Percentiles rank a stretch among this genome's conserved stretches.
Conservation (phyloP, 1,140 invertebrate species). For the Cydia strobilella region DNA sequence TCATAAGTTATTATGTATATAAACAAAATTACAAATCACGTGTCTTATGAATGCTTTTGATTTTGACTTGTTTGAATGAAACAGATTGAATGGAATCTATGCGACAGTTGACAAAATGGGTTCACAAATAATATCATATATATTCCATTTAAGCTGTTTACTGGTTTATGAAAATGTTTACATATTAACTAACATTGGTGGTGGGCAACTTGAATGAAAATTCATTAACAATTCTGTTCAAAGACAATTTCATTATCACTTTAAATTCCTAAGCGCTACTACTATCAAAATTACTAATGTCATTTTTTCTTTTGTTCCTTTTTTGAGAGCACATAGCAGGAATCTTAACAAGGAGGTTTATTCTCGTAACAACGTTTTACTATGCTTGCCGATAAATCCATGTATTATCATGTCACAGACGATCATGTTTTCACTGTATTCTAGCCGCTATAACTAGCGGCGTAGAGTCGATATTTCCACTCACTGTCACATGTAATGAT, state of each 20-base stretch:
- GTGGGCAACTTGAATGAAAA: slow-evolving; percentile 48
- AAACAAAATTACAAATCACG: background rate
- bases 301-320: slow-evolving; percentile 76
- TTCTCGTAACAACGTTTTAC: slow-evolving; percentile 74
- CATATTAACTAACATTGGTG: slow-evolving; percentile 50
- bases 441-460: slow-evolving; percentile 50
- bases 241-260: slow-evolving; percentile 39
- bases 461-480: slow-evolving; percentile 74
- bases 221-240: slow-evolving; percentile 20
- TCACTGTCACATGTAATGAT: slow-evolving; percentile 86
- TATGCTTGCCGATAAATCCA: slow-evolving; percentile 75
- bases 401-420: slow-evolving; percentile 61
- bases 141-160: slow-evolving; percentile 24
- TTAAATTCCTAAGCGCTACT: slow-evolving; percentile 43
- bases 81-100: slow-evolving; percentile 28
- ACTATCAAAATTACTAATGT: slow-evolving; percentile 73
- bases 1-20: background rate
- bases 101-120: background rate
- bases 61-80: slow-evolving; percentile 33
- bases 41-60: slow-evolving; percentile 33
- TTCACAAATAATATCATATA: background rate
- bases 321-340: slow-evolving; percentile 77
- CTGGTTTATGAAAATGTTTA: slow-evolving; percentile 48
- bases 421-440: slow-evolving; percentile 56
- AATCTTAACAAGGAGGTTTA: slow-evolving; percentile 77